A percentile compares a stretch with the other conserved stretches of the same genome.
phyloP scores from a whole-genome alignment of 2,797 vertebrate genomes.

The Chelmon rostratus region DNA sequence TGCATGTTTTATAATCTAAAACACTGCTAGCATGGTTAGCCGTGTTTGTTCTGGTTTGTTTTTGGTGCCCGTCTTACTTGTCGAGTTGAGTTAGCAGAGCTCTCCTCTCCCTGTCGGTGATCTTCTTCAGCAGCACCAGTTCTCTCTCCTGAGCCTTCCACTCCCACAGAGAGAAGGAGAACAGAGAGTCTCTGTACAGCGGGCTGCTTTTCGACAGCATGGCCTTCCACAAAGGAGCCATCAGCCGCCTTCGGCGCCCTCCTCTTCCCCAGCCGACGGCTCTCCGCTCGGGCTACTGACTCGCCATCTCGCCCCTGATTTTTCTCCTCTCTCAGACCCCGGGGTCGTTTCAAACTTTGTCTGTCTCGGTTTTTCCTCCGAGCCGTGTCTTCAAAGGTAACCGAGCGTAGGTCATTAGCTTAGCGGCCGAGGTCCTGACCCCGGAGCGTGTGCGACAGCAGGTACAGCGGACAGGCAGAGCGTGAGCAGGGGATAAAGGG shows the following conservation, averaged over 20 bases:
- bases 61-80: slow-evolving; percentile 74
- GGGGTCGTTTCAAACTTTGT: background rate
- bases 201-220: slow-evolving; percentile 88
- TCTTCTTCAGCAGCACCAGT: slow-evolving; percentile 81
- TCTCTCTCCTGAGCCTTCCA: slow-evolving; percentile 85
- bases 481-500: slow-evolving; percentile 46
- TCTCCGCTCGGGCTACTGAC: slow-evolving; percentile 23
- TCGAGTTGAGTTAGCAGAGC: slow-evolving; percentile 77
- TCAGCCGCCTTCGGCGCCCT: slow-evolving; percentile 35
- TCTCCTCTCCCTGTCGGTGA: slow-evolving; percentile 81
- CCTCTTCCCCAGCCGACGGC: slow-evolving; percentile 12
- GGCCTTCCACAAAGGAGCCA: slow-evolving; percentile 87
- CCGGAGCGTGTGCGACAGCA: slow-evolving; percentile 19
- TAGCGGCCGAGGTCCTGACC: slow-evolving; percentile 30
- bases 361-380: background rate
- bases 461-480: slow-evolving; percentile 22
- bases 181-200: slow-evolving; percentile 85
- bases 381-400: slow-evolving; percentile 5
- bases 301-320: slow-evolving; percentile 25
- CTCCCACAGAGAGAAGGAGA: slow-evolving; percentile 88
- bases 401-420: slow-evolving; percentile 37
- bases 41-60: too few relatives aligned
- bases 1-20: too few relatives aligned
- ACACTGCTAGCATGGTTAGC: too few relatives aligned
- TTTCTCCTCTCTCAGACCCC: background rate